Conservation (phyloP, 1,140 invertebrate species). For the Diorhabda carinulata region DNA sequence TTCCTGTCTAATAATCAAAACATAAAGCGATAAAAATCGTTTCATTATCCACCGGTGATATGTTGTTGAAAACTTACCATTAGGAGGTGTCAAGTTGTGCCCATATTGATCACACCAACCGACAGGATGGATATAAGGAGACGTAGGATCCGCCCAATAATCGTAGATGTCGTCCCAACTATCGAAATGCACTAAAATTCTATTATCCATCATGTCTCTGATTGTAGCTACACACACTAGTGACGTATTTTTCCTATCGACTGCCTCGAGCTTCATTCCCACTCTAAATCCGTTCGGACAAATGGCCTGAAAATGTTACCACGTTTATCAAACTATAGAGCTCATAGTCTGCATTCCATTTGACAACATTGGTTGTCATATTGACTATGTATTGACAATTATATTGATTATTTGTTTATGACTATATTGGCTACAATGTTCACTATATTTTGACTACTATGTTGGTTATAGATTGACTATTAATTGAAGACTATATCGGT, state of each 20-base stretch:
- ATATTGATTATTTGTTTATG: no score
- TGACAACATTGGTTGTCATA: no score
- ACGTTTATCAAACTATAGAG: no score
- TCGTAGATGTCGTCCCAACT: constrained; percentile 93
- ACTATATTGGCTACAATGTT: no score
- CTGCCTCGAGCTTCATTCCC: constrained; percentile 93
- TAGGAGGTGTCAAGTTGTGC: constrained; percentile 77
- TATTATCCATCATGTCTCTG: constrained; percentile 75
- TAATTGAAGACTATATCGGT: no score
- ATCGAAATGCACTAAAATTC: constrained; percentile 91
- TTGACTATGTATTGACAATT: no score
- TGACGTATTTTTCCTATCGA: constrained; percentile 84
- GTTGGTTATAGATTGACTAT: no score
- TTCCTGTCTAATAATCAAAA: no score
- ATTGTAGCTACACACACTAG: constrained; percentile 87
- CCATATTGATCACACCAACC: constrained; percentile 87
- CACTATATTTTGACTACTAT: no score
- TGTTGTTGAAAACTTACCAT: constrained; percentile 57
- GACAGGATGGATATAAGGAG: constrained; percentile 89
- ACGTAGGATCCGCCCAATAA: constrained; percentile 86
- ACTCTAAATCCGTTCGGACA: constrained; percentile 74
- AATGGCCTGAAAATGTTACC: constrained; percentile 53
- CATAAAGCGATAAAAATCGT: no score
- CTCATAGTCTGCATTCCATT: no score
- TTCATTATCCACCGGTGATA: no score